These are phyloP conservation scores for Hozukius guyotensis DNA, from an alignment of 2,797 vertebrate genomes.

Conservation along the genomic window DNA sequence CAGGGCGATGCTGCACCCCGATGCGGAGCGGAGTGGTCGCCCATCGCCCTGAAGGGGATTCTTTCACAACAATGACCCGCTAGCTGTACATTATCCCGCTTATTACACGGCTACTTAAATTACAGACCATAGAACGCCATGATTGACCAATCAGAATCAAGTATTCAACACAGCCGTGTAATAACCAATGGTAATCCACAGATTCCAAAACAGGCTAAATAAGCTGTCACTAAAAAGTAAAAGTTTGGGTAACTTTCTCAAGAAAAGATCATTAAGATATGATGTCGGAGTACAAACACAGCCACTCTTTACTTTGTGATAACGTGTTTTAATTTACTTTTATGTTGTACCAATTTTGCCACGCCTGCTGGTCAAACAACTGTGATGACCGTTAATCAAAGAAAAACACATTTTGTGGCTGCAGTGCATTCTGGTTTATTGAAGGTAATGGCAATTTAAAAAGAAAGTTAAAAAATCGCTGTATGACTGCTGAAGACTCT, in stretches of 20 bases:
- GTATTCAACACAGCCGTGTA: too few relatives aligned
- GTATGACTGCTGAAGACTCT: neutral
- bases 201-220: neutral
- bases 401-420: neutral
- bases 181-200: neutral
- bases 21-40: too few relatives aligned
- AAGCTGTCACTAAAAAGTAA: neutral
- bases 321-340: neutral
- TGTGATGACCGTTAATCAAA: neutral
- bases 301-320: too few relatives aligned
- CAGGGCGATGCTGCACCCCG: too few relatives aligned
- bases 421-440: neutral
- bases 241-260: neutral
- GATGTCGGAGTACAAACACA: neutral
- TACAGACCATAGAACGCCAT: too few relatives aligned
- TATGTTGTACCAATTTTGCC: neutral
- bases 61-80: too few relatives aligned
- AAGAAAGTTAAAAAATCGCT: too few relatives aligned
- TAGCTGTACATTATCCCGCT: too few relatives aligned
- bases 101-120: too few relatives aligned
- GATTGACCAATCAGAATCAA: too few relatives aligned
- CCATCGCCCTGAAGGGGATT: too few relatives aligned
- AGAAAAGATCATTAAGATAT: neutral
- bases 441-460: neutral
- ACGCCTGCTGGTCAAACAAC: neutral